Evolutionary conservation across 2,113 vertebrate genomes (phyloP), one percentile per base, ranked within the genome.

Genomic region (Todiramphus chloris): DNA sequence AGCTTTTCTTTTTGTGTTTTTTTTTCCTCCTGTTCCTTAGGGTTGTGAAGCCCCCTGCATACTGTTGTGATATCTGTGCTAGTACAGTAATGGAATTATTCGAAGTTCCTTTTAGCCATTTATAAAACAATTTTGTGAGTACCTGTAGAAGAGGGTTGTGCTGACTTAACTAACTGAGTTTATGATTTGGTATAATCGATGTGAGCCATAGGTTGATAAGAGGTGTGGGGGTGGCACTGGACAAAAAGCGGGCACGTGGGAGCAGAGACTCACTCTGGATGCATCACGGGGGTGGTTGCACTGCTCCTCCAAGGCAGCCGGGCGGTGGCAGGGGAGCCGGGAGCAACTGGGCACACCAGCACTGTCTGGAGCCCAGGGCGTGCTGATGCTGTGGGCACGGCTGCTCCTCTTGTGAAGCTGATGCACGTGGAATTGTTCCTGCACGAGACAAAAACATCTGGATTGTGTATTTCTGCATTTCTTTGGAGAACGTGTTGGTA

Each of bases 271-370:
- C 10, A 24, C 37, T 77, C 51, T 0, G 1, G 13, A 72, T 66
- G 43, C 20, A 7, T 67, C 0, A 1, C 18, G 33, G 51, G 37
- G 68, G 1, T 1, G 5, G 37, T 63, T 53, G n/a, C 11, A 1
- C 50, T 67, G 77, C 51, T 82, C 15, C 81, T 93, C 25, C 1
- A 0, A 41, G 62, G 10, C 16, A 35, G 58, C 10, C 0, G 3
- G 37, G 17, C 1, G 0, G 35, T 68, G 37, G 35, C 37, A 5
- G 44, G 35, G 18, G 25, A 81, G 24, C 58, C 75, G 1, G 0
- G 53, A 0, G 2, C 44, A 62, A 39, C 13, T 24, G 10, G 62
- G 15, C 3, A 5, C 37, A 25, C 17, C 81, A 59, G 27, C n/a
- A 4, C 39, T 9, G 20, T 10, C 37, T 33, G 70, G 31, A 78